Percentiles rank a stretch among this genome's conserved stretches.
Conservation (phyloP, 1,140 invertebrate species). For the Plodia interpunctella region DNA sequence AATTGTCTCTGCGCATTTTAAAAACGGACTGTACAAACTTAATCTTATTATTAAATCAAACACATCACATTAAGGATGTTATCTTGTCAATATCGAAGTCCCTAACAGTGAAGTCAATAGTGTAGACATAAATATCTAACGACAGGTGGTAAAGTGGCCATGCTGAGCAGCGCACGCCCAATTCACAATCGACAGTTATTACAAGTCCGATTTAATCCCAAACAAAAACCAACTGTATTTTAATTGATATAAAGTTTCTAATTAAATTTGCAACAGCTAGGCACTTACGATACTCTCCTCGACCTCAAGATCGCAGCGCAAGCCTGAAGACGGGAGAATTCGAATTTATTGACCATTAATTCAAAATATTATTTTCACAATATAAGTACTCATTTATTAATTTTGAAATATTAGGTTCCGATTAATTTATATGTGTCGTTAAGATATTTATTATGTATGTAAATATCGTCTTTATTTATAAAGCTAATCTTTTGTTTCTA, state of each 20-base stretch:
- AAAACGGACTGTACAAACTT: slow-evolving; percentile 62
- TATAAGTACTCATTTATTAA: slow-evolving; percentile 77
- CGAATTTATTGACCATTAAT: slow-evolving; percentile 77
- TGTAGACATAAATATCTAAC: slow-evolving; percentile 77
- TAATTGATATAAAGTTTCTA: slow-evolving; percentile 30
- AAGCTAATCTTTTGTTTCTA: slow-evolving; percentile 69
- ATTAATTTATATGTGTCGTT: slow-evolving; percentile 77
- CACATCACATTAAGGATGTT: slow-evolving; percentile 79
- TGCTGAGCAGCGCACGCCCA: slow-evolving; percentile 71
- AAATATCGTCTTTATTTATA: slow-evolving; percentile 75
- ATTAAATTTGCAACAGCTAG: slow-evolving; percentile 20
- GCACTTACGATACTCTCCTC: slow-evolving; percentile 25
- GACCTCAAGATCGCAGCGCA: slow-evolving; percentile 53
- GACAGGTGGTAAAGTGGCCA: slow-evolving; percentile 75
- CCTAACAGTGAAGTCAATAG: slow-evolving; percentile 75
- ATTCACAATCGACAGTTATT: slow-evolving; percentile 21
- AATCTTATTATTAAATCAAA: slow-evolving; percentile 79
- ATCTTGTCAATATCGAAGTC: slow-evolving; percentile 78
- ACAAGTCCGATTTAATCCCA: slow-evolving; percentile 26
- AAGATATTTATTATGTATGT: slow-evolving; percentile 76
- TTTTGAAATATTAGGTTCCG: slow-evolving; percentile 77
- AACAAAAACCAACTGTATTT: slow-evolving; percentile 52
- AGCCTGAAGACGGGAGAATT: slow-evolving; percentile 75
- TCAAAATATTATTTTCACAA: slow-evolving; percentile 78
- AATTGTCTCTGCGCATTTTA: slow-evolving; percentile 53